Percentiles rank a stretch among this genome's conserved stretches.
phyloP scores from a whole-genome alignment of 2,113 vertebrate species.

The Cebidichthys violaceus region DNA sequence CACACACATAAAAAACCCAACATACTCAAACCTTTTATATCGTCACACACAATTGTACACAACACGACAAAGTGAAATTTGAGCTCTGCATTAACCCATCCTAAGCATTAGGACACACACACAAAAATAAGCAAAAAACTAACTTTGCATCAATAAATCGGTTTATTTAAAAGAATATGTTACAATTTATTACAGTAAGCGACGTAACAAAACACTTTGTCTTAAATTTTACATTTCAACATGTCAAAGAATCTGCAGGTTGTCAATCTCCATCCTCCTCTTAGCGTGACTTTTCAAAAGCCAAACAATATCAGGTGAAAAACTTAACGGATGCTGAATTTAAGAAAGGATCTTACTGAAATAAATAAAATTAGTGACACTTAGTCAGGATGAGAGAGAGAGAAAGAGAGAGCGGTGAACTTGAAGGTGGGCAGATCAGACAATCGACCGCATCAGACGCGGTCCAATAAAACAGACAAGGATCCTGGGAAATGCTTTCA shows the following conservation, averaged over 20 bases:
- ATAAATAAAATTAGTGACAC: slow-evolving; percentile 67
- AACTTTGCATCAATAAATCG: slow-evolving; percentile 88
- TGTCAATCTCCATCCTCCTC: slow-evolving; percentile 28
- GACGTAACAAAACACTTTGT: slow-evolving; percentile 82
- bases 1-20: background rate
- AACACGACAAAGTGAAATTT: background rate
- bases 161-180: slow-evolving; percentile 98
- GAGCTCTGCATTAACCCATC: background rate
- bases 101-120: background rate
- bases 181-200: slow-evolving; percentile 95
- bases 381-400: slow-evolving; percentile 14
- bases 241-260: slow-evolving; percentile 56
- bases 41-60: background rate
- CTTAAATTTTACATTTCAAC: slow-evolving; percentile 68
- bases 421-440: slow-evolving; percentile 31
- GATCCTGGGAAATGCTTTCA: slow-evolving; percentile 48
- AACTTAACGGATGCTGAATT: slow-evolving; percentile 45
- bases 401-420: background rate
- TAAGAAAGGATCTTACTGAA: slow-evolving; percentile 57
- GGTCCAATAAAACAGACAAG: slow-evolving; percentile 47
- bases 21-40: background rate
- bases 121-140: background rate
- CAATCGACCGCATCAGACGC: slow-evolving; percentile 37
- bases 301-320: slow-evolving; percentile 35
- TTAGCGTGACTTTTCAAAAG: slow-evolving; percentile 16